Evolutionary conservation across 2,888 invertebrate species (phyloP).

Genomic region (Andricus quercusramuli): DNA sequence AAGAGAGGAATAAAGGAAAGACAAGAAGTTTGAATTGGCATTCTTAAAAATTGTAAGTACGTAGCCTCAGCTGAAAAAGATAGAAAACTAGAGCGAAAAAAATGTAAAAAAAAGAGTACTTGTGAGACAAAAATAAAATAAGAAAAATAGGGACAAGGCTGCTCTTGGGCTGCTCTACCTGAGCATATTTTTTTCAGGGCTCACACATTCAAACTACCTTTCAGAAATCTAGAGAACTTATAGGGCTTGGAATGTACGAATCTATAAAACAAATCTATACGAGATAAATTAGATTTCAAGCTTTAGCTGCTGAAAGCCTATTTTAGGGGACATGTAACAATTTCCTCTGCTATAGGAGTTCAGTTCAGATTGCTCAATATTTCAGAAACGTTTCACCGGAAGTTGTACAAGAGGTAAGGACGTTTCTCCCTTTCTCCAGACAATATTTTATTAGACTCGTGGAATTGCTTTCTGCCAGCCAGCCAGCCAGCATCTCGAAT

Average conservation of each 20-base stretch:
- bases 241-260: background rate
- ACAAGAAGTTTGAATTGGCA: too few species aligned
- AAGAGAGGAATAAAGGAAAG: too few species aligned
- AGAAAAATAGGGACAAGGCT: background rate
- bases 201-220: slow-evolving; percentile 1
- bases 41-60: too few species aligned
- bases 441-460: slow-evolving; percentile 26
- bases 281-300: background rate
- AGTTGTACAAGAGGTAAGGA: slow-evolving; percentile 22
- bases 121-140: background rate
- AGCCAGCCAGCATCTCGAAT: background rate
- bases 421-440: slow-evolving; percentile 9
- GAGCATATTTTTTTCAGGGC: background rate
- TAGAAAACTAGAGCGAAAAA: background rate
- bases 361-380: slow-evolving; percentile 18
- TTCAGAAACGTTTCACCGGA: slow-evolving; percentile 29
- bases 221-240: background rate
- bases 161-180: background rate
- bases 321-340: background rate
- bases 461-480: slow-evolving; percentile 2
- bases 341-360: background rate
- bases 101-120: too few species aligned
- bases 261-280: background rate
- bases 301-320: background rate
- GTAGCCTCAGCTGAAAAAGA: background rate